Base-by-base conservation (phyloP, 2,797 vertebrate species). In the Cottoperca gobio region DNA sequence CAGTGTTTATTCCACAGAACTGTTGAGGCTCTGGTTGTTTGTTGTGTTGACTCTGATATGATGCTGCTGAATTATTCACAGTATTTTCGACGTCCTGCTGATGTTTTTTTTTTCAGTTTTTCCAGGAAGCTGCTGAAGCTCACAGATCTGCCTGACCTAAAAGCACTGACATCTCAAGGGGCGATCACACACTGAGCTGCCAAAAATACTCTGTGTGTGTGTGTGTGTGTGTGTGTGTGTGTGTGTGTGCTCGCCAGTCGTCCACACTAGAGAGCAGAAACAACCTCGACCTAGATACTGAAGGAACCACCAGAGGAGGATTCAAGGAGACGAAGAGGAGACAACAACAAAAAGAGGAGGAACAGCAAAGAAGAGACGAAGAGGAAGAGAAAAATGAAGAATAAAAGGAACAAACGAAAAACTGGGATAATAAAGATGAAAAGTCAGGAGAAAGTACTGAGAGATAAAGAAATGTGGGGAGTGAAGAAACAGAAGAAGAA, bases 131-230 rank as follows among this genome's bases (percentile, higher is more conserved):
- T 79, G 57, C 69, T 39, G 58, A 73, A 87, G 68, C 83, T 79
- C 75, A 73, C 48, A 55, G 73, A 70, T 87, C 84, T 2, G 66
- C n/a, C 85, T 79, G 88, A 87, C 88, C 85, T 88, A 83, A 91
- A 90, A 91, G 89, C 86, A 73, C 81, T 76, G 76, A 83, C 86
- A 68, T 91, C 91, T 89, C 88, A 77, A 73, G 85, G 85, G 90
- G 83, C 21, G 78, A 83, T 79, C 83, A 45, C 87, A 91, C 79
- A 73, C 85, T 82, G 87, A 81, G 89, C 88, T 89, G 85, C 85
- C 76, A 83, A 70, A 86, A 86, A 86, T 63, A 81, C 86, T 68
- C 8, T 42, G 40, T 26, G 48, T 26, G 61, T 67, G 64, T 28
- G 43, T 23, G 57, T 16, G 40, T 53, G 58, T 45, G 35, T 76